Evolutionary conservation across 2,113 vertebrate species (phyloP).

Genomic region (Colaptes auratus): DNA sequence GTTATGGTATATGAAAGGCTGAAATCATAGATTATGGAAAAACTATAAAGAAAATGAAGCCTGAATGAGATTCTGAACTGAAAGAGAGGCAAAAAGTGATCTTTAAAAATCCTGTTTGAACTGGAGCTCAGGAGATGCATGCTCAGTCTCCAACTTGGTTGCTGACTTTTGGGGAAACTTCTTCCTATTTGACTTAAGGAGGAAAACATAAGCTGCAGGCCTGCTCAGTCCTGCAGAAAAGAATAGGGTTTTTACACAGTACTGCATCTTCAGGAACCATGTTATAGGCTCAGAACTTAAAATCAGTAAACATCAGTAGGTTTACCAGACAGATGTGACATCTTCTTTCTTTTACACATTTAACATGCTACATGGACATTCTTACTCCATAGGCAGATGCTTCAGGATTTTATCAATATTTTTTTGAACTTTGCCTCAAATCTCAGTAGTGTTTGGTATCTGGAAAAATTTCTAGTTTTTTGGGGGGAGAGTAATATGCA

Average conservation of each 20-base stretch:
- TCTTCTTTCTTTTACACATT: neutral
- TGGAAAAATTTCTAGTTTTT: neutral
- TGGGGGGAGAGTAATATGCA: neutral
- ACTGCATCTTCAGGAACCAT: neutral
- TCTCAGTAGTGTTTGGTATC: neutral
- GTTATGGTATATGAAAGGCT: neutral
- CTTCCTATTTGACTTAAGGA: neutral
- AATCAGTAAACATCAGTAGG: neutral
- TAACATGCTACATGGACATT: rapidly evolving
- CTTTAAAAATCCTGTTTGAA: neutral
- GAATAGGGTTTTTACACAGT: neutral
- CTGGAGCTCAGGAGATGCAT: neutral
- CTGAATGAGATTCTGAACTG: neutral
- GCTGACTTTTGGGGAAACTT: neutral
- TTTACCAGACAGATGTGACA: neutral
- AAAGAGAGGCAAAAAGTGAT: neutral
- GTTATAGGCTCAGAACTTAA: neutral
- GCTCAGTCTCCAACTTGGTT: neutral
- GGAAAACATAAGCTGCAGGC: neutral
- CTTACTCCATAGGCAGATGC: neutral
- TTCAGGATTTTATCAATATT: neutral
- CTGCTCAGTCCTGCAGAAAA: neutral
- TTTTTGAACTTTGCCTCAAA: neutral
- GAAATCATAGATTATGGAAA: neutral
- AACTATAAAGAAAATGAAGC: neutral